phyloP scores from a whole-genome alignment of 1,140 invertebrate species.

The Trichonephila inaurata region DNA sequence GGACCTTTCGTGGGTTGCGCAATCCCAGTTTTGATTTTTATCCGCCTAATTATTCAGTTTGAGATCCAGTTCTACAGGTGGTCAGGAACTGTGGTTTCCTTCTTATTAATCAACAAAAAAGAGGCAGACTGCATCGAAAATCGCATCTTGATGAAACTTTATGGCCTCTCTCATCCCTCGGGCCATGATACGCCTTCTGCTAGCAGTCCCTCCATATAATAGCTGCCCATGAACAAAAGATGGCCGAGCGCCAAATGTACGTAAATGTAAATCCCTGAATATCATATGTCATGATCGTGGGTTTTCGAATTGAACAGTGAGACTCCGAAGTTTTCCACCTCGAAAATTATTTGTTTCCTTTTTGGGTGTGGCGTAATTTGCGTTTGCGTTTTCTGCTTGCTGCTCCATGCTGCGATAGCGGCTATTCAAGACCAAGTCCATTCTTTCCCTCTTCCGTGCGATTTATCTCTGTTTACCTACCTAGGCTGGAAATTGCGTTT shows the following conservation, averaged over 20 bases:
- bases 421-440: constrained; percentile 44
- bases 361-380: constrained; percentile 73
- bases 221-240: constrained; percentile 62
- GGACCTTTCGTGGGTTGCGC: not conserved
- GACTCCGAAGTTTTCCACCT: constrained; percentile 70
- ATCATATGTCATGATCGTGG: constrained; percentile 75
- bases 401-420: constrained; percentile 57
- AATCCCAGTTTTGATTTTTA: constrained; percentile 53
- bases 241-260: constrained; percentile 19
- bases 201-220: constrained; percentile 51
- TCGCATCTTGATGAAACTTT: constrained; percentile 71
- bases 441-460: constrained; percentile 56
- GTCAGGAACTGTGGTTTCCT: constrained; percentile 51
- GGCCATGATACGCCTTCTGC: constrained; percentile 36
- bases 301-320: constrained; percentile 66
- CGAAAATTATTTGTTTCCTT: constrained; percentile 72
- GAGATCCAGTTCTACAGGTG: constrained; percentile 69
- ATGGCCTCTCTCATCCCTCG: not conserved
- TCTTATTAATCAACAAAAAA: constrained; percentile 71
- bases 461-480: constrained; percentile 71
- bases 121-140: constrained; percentile 53
- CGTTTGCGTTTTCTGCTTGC: constrained; percentile 23
- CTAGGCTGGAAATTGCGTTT: constrained; percentile 60
- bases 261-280: constrained; percentile 69
- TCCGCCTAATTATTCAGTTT: constrained; percentile 67